Conservation (phyloP, 2,113 vertebrate genomes). For the Anthoscopus minutus region DNA sequence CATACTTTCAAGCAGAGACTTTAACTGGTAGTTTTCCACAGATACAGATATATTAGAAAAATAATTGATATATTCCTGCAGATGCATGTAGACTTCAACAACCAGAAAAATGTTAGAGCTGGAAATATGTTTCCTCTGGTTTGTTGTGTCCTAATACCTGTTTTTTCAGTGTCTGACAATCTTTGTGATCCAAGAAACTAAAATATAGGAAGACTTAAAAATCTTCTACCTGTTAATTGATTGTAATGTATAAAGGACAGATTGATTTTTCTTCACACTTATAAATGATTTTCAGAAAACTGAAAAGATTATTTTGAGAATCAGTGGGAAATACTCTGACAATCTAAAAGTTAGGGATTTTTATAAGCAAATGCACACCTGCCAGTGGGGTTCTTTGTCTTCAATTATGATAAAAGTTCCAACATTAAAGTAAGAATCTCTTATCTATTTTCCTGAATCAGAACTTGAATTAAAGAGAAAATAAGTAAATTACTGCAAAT, state of each 20-base stretch:
- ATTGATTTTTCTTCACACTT: background rate
- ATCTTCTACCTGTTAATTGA: background rate
- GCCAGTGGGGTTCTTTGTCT: accelerated
- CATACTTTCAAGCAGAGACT: background rate
- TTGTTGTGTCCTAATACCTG: background rate
- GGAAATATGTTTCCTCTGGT: background rate
- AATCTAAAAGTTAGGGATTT: background rate
- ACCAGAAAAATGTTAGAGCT: background rate
- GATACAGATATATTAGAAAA: background rate
- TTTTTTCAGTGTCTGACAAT: background rate
- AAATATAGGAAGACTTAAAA: background rate
- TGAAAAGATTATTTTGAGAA: background rate
- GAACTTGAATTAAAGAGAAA: background rate
- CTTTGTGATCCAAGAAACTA: background rate
- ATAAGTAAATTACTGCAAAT: background rate
- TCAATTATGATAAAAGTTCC: background rate
- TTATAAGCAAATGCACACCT: background rate
- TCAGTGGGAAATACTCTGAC: background rate
- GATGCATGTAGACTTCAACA: background rate
- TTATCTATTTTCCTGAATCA: background rate
- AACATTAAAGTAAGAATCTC: background rate
- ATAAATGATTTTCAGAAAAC: background rate
- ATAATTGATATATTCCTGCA: background rate
- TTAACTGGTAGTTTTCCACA: background rate
- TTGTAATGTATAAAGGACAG: background rate